phyloP scores from a whole-genome alignment of 2,797 vertebrate genomes.

The Sarcophilus harrisii region DNA sequence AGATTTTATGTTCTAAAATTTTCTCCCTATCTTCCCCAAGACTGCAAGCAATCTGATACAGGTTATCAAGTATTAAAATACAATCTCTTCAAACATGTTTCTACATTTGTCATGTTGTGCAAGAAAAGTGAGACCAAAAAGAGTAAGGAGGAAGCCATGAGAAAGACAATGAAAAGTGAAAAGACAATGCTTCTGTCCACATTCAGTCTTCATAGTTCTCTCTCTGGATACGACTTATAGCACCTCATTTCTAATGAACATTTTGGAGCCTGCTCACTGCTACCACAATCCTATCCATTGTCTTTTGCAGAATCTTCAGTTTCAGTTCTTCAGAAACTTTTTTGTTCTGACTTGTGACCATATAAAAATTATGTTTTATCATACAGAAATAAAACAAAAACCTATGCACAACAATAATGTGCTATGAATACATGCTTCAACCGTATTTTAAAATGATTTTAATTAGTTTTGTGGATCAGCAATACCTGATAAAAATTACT shows the following conservation, averaged over 20 bases:
- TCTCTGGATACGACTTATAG: no score
- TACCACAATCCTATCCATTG: background rate
- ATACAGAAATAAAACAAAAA: constrained; percentile 67
- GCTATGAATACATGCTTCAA: constrained; percentile 44
- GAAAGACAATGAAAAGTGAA: no score
- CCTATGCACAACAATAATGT: constrained; percentile 28
- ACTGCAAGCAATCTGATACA: no score
- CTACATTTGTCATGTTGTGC: no score
- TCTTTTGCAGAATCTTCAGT: background rate
- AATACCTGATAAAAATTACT: constrained; percentile 56
- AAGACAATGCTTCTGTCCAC: no score
- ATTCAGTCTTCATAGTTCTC: no score
- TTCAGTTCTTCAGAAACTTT: background rate
- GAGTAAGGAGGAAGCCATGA: no score
- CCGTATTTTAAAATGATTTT: constrained; percentile 42
- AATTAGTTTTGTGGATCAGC: constrained; percentile 50
- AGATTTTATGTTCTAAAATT: no score
- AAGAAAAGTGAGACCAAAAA: no score
- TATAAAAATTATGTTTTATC: constrained; percentile 24
- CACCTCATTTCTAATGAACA: background rate
- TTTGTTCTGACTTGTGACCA: background rate
- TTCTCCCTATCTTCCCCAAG: no score
- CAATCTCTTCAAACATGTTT: no score
- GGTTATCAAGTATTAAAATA: no score
- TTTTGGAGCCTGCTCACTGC: background rate